Evolutionary conservation across 1,140 invertebrate species (phyloP).

Genomic region (Heliconius melpomene): DNA sequence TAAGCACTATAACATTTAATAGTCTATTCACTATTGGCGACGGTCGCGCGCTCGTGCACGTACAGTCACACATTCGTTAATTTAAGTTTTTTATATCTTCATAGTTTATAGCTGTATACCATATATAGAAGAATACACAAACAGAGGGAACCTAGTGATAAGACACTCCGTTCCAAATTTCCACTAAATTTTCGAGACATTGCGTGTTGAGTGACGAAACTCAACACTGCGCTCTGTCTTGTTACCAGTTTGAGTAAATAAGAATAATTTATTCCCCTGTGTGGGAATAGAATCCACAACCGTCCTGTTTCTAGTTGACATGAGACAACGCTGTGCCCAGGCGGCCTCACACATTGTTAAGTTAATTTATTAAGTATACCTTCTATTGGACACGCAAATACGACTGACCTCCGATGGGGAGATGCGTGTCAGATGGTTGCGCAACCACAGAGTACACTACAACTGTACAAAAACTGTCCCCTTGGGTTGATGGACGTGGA

Average conservation of each 20-base stretch:
- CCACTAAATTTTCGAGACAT: background rate
- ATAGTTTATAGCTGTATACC: background rate
- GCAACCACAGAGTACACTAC: background rate
- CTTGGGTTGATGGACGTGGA: background rate
- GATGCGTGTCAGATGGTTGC: slow-evolving; percentile 22
- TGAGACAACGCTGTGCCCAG: no score
- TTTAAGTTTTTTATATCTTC: background rate
- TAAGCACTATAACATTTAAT: no score
- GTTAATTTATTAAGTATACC: slow-evolving; percentile 3
- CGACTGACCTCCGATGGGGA: slow-evolving; percentile 20
- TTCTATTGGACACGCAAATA: slow-evolving; percentile 15
- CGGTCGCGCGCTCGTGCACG: no score
- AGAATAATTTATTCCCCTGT: no score
- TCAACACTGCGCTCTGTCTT: background rate
- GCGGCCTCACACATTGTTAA: background rate
- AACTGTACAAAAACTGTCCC: background rate
- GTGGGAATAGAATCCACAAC: no score
- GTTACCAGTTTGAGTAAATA: no score
- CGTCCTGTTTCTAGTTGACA: no score
- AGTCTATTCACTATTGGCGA: no score
- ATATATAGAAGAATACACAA: background rate
- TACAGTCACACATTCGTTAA: no score
- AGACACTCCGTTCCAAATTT: background rate
- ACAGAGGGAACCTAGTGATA: background rate
- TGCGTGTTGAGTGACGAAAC: background rate